These are phyloP conservation scores for Illadopsis cleaveri DNA, from an alignment of 2,113 vertebrate species.

Conservation along the genomic window DNA sequence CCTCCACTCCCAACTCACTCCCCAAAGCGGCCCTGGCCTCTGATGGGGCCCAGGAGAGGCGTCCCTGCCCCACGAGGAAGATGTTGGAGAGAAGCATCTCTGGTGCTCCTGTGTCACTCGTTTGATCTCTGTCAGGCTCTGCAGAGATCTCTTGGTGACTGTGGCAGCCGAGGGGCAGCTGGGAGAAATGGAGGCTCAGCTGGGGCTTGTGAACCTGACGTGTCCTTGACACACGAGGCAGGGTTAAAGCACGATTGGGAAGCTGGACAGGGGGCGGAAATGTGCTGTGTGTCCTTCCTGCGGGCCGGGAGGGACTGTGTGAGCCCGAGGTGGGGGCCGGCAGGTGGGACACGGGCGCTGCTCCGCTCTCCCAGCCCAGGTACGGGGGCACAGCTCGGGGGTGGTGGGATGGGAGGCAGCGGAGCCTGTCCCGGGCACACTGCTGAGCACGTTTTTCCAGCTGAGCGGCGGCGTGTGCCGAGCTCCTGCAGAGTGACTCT, in stretches of 20 bases:
- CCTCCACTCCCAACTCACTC: background rate
- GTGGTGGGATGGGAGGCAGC: background rate
- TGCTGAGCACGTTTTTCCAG: constrained; percentile 30
- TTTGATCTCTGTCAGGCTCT: background rate
- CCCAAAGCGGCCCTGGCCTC: background rate
- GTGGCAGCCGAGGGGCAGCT: rapidly evolving
- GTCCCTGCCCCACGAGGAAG: background rate
- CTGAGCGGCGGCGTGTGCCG: background rate
- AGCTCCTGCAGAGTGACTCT: constrained; percentile 61
- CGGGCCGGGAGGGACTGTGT: rapidly evolving
- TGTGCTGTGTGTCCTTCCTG: background rate
- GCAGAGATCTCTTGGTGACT: background rate
- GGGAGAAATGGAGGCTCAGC: rapidly evolving
- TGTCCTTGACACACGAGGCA: background rate
- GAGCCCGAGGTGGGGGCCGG: background rate
- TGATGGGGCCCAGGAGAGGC: background rate
- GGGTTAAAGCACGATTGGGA: background rate
- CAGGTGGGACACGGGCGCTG: background rate
- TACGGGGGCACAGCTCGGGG: background rate
- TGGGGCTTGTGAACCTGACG: background rate
- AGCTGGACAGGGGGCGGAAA: background rate
- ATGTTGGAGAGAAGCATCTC: background rate
- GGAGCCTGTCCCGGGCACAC: rapidly evolving
- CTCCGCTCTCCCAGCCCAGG: rapidly evolving
- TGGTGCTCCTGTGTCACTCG: background rate